These are phyloP conservation scores for Pterophyllum scalare DNA, from an alignment of 2,113 vertebrate species.

Conservation along the genomic window DNA sequence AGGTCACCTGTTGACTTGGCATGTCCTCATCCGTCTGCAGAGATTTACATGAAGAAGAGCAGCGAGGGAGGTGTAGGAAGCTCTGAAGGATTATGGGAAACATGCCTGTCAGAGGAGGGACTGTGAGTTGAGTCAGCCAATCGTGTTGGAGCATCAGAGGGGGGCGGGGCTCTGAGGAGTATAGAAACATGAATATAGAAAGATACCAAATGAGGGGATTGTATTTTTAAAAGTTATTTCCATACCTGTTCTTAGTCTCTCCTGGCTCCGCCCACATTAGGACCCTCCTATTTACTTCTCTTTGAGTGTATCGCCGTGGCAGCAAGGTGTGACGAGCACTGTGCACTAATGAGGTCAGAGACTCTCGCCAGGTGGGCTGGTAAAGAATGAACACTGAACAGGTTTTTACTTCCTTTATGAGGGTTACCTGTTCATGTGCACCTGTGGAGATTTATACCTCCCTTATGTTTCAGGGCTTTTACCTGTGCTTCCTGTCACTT, in stretches of 20 bases:
- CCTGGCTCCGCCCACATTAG: conserved; percentile 35
- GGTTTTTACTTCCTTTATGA: not conserved
- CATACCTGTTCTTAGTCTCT: conserved; percentile 7
- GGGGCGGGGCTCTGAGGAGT: conserved; percentile 14
- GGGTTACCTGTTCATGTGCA: not conserved
- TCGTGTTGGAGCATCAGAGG: not conserved
- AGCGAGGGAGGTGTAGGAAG: not conserved
- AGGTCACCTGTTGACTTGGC: conserved; percentile 56
- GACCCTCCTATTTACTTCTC: conserved; percentile 59
- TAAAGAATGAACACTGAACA: not conserved
- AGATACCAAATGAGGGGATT: not conserved
- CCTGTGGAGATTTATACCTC: not conserved
- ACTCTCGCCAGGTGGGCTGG: conserved; percentile 85
- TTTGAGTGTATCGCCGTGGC: conserved; percentile 59
- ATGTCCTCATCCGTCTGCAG: conserved; percentile 69
- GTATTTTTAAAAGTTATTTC: not conserved
- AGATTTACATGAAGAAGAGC: conserved; percentile 48
- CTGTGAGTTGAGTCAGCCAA: conserved; percentile 6
- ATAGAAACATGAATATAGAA: not conserved
- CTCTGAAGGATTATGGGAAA: conserved; percentile 8
- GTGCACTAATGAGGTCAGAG: conserved; percentile 75
- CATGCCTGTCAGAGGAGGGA: not conserved
- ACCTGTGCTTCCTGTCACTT: not conserved
- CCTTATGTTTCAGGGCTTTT: not conserved
- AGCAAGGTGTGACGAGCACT: conserved; percentile 76